Conservation (phyloP, 2,797 vertebrate species). For the Coranthus polyacanthus region DNA sequence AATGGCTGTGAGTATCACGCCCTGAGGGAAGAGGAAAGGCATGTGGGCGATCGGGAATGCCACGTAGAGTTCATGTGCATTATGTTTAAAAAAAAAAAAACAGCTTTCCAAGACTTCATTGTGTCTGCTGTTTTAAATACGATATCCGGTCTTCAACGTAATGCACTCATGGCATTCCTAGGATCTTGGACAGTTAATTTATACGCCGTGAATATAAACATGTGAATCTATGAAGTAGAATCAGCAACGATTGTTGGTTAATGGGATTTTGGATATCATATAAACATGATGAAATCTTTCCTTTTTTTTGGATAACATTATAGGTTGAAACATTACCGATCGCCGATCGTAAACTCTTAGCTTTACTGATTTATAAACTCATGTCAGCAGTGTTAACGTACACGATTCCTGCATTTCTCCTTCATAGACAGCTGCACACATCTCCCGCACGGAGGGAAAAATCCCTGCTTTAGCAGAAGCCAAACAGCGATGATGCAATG, state of each 20-base stretch:
- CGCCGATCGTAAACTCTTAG: no score
- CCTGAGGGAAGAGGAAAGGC: slow-evolving; percentile 33
- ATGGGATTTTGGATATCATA: slow-evolving; percentile 4
- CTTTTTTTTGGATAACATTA: background rate
- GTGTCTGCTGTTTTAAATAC: slow-evolving; percentile 10
- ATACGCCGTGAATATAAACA: slow-evolving; percentile 3
- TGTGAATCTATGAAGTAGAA: background rate
- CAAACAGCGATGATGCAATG: slow-evolving; percentile 2
- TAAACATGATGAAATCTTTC: background rate
- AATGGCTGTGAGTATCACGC: slow-evolving; percentile 25
- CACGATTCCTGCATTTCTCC: background rate
- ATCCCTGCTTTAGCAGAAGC: background rate
- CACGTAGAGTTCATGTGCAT: slow-evolving; percentile 30
- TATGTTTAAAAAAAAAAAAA: slow-evolving; percentile 29
- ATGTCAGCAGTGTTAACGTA: background rate
- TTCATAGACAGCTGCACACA: slow-evolving; percentile 2
- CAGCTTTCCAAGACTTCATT: slow-evolving; percentile 24
- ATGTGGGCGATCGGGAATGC: slow-evolving; percentile 52
- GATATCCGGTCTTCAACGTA: no score
- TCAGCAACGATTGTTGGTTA: background rate
- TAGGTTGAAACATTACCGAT: slow-evolving; percentile 4
- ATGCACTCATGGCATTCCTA: slow-evolving; percentile 7
- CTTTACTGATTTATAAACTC: no score
- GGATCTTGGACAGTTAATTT: slow-evolving; percentile 4
- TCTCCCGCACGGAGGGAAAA: background rate